Conservation (phyloP, 1,140 invertebrate genomes). For the Neotoxoptera formosana region DNA sequence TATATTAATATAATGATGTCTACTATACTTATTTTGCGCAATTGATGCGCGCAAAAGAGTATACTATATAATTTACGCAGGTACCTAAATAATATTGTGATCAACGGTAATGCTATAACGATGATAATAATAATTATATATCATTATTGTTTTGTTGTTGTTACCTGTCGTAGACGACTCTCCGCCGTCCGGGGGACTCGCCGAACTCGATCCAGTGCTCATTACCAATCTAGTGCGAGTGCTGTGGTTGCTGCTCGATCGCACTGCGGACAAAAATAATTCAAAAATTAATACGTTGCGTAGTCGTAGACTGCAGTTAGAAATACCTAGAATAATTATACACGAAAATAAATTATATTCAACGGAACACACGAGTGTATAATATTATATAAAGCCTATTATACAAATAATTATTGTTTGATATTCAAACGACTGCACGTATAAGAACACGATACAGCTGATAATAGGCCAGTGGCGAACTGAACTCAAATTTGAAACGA, state of each 20-base stretch:
- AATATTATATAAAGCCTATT: not conserved
- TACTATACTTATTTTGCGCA: not conserved
- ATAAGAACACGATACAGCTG: not conserved
- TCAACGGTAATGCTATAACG: not conserved
- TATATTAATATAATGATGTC: not conserved
- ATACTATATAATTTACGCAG: too few relatives aligned
- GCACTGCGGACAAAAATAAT: conserved; percentile 59
- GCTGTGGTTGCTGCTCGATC: conserved; percentile 62
- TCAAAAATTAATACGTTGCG: too few relatives aligned
- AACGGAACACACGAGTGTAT: not conserved
- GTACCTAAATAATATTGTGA: not conserved
- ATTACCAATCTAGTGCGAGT: conserved; percentile 61
- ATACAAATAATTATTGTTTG: not conserved
- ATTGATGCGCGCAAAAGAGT: not conserved
- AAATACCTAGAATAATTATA: not conserved
- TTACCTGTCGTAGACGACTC: conserved; percentile 57
- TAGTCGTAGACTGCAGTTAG: not conserved
- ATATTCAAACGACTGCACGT: too few relatives aligned
- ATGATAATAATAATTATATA: not conserved
- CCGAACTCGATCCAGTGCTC: conserved; percentile 61
- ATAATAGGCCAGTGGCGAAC: not conserved
- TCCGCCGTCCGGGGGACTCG: conserved; percentile 61
- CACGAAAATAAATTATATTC: too few relatives aligned
- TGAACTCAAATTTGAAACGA: too few relatives aligned
- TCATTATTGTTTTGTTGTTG: not conserved